Evolutionary conservation across 2,888 invertebrate species (phyloP), one percentile per base, ranked within the genome.

Genomic region (Calameuta idolon): DNA sequence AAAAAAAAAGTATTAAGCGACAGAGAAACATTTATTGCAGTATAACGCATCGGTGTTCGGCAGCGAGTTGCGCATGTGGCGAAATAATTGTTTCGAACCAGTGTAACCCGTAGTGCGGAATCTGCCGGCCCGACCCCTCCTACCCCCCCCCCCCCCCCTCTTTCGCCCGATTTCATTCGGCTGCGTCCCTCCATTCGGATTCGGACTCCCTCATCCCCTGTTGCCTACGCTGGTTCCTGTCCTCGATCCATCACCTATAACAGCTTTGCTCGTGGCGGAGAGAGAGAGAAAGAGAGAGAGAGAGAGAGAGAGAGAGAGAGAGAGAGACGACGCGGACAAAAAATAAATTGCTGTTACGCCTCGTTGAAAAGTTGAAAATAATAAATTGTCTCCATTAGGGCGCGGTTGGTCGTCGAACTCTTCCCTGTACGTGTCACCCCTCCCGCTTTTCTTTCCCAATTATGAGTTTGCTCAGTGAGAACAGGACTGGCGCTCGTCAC

Each of bases 331-430:
- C 55, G 9, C 23, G 23, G 23, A 34, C 31, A 83, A 84, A 82
- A 85, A 83, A 81, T 81, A 84, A 85, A 83, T 84, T 81, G 81
- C 81, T 79, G 83, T 80, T 81, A 80, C 82, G 80, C 75, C 81
- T 81, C 77, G 83, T 79, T 82, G 86, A 84, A 85, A 85, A 87
- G 86, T 87, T 86, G 83, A 83, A 85, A 86, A 88, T 87, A 87
- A 89, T 88, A 88, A 88, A 88, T 88, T 83, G 86, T 86, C 83
- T 84, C 84, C 85, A 84, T 85, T 87, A 87, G 23, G 23, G 23
- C 55, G 23, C 23, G 55, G 23, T 55, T 23, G 55, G 55, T 55
- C 23, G 55, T 15, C 55, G 23, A 55, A 55, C 55, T 55, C 55
- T 23, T 55, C 23, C 23, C 55, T 1, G 55, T 23, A 55, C 55